Conservation (phyloP, 2,888 invertebrate genomes). For the Orchestes rusci region DNA sequence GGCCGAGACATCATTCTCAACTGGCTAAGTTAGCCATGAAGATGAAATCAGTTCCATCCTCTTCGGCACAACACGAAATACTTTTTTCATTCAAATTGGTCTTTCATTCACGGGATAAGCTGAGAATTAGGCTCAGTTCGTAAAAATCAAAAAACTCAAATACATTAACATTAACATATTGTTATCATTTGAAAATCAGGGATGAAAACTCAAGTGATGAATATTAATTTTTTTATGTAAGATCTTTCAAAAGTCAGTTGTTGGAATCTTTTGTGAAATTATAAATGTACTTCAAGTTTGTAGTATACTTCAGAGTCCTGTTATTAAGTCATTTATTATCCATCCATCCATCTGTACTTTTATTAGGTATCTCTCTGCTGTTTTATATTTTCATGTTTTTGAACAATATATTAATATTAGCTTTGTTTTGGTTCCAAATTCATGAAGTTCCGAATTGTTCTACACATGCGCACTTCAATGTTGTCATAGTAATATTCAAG, state of each 20-base stretch:
- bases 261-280: background rate
- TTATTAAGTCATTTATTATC: too few relatives aligned
- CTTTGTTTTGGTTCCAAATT: too few relatives aligned
- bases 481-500: too few relatives aligned
- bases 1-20: slow-evolving; percentile 6
- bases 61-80: slow-evolving; percentile 13
- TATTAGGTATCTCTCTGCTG: too few relatives aligned
- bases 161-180: too few relatives aligned
- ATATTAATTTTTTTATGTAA: slow-evolving; percentile 5
- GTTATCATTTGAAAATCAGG: slow-evolving; percentile 5
- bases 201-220: slow-evolving; percentile 10
- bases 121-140: slow-evolving; percentile 7
- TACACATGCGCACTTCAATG: too few relatives aligned
- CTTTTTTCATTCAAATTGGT: slow-evolving; percentile 15
- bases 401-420: background rate
- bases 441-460: too few relatives aligned
- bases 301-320: too few relatives aligned
- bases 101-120: slow-evolving; percentile 9
- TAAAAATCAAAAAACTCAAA: slow-evolving; percentile 10
- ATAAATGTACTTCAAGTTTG: background rate
- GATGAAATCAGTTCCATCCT: slow-evolving; percentile 10
- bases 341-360: too few relatives aligned
- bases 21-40: slow-evolving; percentile 9
- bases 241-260: background rate
- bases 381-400: background rate